These are phyloP conservation scores for Phymatocera aterrima DNA, from an alignment of 2,888 invertebrate species.

Conservation along the genomic window DNA sequence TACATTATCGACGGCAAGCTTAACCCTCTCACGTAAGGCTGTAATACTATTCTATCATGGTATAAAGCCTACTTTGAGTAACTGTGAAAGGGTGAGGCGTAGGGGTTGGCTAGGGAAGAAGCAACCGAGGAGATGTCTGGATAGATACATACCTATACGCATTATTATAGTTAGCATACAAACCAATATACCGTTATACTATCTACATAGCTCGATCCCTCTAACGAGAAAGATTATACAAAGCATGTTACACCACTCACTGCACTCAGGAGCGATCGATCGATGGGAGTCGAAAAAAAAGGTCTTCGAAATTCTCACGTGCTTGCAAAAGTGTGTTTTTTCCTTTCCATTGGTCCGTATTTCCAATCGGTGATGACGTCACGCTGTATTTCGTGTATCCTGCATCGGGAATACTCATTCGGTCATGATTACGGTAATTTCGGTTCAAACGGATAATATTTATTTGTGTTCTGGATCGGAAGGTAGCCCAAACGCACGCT, in stretches of 20 bases:
- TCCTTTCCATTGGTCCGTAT: background rate
- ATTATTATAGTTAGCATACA: background rate
- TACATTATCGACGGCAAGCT: constrained; percentile 70
- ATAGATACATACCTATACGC: constrained; percentile 3
- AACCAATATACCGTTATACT: background rate
- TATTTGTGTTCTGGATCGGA: no score
- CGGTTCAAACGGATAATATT: no score
- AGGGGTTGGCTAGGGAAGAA: constrained; percentile 7
- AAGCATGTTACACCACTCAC: background rate
- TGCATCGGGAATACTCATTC: no score
- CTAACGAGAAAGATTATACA: constrained; percentile 66
- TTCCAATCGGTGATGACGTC: no score
- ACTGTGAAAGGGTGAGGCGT: constrained; percentile 1
- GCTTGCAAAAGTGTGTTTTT: background rate
- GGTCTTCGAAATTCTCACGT: background rate
- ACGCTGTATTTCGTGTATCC: no score
- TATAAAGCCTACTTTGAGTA: constrained; percentile 57
- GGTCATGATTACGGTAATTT: no score
- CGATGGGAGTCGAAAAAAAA: background rate
- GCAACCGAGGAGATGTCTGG: constrained; percentile 9
- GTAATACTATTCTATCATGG: constrained; percentile 65
- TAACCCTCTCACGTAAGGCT: constrained; percentile 64
- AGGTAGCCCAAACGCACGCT: background rate
- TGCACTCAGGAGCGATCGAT: background rate
- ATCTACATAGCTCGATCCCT: constrained; percentile 58